phyloP scores from a whole-genome alignment of 2,797 vertebrate species.

The Botia almorhae region DNA sequence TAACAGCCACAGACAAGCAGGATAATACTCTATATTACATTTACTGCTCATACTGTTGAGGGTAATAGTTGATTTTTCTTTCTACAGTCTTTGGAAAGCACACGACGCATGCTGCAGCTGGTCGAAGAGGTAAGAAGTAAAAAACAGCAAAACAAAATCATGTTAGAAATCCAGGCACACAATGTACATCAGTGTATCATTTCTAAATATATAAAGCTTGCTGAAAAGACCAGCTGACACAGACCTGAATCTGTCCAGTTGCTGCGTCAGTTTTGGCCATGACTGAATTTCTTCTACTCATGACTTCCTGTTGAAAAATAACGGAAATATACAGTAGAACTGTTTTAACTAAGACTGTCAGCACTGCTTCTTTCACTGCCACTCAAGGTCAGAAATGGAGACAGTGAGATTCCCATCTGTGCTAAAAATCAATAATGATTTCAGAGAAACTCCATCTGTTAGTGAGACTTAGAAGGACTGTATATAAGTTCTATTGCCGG shows the following conservation, averaged over 20 bases:
- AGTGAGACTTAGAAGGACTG: too few relatives aligned
- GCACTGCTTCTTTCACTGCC: constrained; percentile 8
- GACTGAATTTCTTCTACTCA: too few relatives aligned
- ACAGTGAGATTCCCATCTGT: constrained; percentile 31
- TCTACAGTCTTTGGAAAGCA: constrained; percentile 94
- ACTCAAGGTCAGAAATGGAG: constrained; percentile 51
- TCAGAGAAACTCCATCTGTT: constrained; percentile 41
- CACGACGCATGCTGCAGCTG: constrained; percentile 96
- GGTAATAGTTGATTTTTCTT: constrained; percentile 47
- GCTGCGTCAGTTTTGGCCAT: too few relatives aligned
- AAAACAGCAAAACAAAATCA: constrained; percentile 18
- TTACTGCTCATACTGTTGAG: background rate
- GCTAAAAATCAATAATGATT: constrained; percentile 53
- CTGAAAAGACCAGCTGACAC: background rate
- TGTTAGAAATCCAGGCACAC: background rate
- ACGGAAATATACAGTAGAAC: background rate
- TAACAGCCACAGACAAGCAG: background rate
- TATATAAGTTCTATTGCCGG: too few relatives aligned
- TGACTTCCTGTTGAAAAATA: background rate
- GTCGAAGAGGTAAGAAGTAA: constrained; percentile 89
- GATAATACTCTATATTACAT: constrained; percentile 2
- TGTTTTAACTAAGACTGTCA: background rate
- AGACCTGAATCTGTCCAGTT: too few relatives aligned
- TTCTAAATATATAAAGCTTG: background rate
- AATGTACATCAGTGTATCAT: background rate